Evolutionary conservation across 2,797 vertebrate species (phyloP).

Genomic region (Neoniphon sammara): DNA sequence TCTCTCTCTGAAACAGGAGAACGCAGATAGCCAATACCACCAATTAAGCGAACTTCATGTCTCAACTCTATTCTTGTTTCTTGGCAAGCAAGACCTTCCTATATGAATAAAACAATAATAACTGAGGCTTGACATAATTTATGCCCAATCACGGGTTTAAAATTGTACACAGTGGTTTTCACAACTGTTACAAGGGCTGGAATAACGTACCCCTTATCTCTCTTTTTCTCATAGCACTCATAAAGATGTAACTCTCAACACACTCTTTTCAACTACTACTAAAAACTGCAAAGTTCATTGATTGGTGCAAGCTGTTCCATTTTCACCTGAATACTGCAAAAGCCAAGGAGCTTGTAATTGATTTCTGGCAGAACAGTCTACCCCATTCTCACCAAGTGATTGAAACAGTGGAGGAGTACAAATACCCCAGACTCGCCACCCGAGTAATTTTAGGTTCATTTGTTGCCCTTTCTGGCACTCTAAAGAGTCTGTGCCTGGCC

Average conservation of each 20-base stretch:
- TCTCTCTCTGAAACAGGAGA: slow-evolving; percentile 6
- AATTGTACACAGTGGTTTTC: neutral
- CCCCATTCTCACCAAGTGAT: slow-evolving; percentile 14
- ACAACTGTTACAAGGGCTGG: slow-evolving; percentile 12
- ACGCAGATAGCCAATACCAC: neutral
- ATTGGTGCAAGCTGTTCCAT: slow-evolving; percentile 21
- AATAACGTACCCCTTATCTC: slow-evolving; percentile 10
- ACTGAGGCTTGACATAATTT: slow-evolving; percentile 10
- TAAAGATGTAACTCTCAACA: neutral
- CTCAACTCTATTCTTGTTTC: slow-evolving; percentile 4
- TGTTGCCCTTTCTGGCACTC: too few species aligned
- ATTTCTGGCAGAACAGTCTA: slow-evolving; percentile 15
- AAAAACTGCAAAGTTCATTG: neutral
- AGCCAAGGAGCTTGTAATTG: slow-evolving; percentile 13
- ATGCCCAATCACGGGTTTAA: slow-evolving; percentile 8
- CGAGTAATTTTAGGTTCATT: too few species aligned
- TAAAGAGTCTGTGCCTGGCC: too few species aligned
- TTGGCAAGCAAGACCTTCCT: neutral
- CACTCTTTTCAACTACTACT: slow-evolving; percentile 3
- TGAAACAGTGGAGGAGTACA: slow-evolving; percentile 9
- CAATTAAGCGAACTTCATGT: neutral
- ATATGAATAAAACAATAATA: slow-evolving; percentile 19
- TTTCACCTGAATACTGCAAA: neutral
- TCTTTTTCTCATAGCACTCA: neutral
- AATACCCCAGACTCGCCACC: slow-evolving; percentile 6